Conservation (phyloP, 2,797 vertebrate species). For the Paramormyrops hopkinsi region DNA sequence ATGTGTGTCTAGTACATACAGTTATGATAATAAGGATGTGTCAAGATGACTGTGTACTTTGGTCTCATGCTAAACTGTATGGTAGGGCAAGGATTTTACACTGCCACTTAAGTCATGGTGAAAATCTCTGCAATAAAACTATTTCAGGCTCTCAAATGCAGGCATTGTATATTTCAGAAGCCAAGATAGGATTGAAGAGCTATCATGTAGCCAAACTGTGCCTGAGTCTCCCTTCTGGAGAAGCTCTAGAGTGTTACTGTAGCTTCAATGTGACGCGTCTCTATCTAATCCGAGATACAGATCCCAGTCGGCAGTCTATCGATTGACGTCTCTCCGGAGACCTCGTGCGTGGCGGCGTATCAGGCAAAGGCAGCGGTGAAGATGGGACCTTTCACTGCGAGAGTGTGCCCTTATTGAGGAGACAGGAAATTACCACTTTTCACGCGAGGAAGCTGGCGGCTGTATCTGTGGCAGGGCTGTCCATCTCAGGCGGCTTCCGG, state of each 20-base stretch:
- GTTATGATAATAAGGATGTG: neutral
- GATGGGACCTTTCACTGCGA: neutral
- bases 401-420: neutral
- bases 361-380: neutral
- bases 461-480: neutral
- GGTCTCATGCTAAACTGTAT: neutral
- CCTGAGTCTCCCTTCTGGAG: neutral
- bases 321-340: neutral
- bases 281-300: conserved; percentile 4
- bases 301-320: neutral
- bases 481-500: neutral
- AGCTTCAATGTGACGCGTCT: neutral
- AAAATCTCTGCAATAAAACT: neutral
- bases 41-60: neutral
- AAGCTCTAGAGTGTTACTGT: neutral
- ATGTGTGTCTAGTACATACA: neutral
- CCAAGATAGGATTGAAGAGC: neutral
- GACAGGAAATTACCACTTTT: neutral
- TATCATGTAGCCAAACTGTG: neutral
- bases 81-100: neutral
- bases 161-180: neutral
- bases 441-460: neutral
- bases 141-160: neutral
- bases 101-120: neutral
- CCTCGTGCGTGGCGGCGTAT: neutral